Evolutionary conservation across 2,797 vertebrate genomes (phyloP), one percentile per base, ranked within the genome.

Genomic region (Lepidocolaptes lacrymiger): DNA sequence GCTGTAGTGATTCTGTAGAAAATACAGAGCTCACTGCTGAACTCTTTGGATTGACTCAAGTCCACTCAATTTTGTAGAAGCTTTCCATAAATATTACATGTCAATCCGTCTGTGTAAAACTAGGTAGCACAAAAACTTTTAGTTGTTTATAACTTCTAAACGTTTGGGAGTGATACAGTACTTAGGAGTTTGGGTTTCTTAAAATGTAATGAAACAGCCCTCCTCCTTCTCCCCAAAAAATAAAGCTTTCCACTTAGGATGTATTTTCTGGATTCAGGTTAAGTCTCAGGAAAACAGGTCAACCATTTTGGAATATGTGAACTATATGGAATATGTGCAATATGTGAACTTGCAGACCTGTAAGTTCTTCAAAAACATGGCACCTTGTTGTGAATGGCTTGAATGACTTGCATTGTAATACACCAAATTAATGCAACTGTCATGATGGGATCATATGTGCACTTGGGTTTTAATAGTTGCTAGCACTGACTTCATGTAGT

Each of bases 371-470:
- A 23, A 23, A n/a, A 28, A 66, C 61, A 11, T 23, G 37, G 4
- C 39, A 14, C 19, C 0, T 0, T 58, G 37, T 34, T 52, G 18
- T 72, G 41, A 54, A n/a, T 28, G 32, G 3, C 4, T 41, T 43
- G 39, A 28, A 26, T 48, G 23, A 46, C 7, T 74, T 41, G 2
- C 10, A 8, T 58, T 61, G 23, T 5, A 17, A 4, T 9, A 12
- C 24, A 34, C 6, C 43, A n/a, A 76, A 23, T 28, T 21, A 67
- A 24, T 21, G 15, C 8, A 14, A 1, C 9, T 82, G 32, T 58
- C 30, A 3, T 8, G 8, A 11, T 61, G n/a, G 36, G 20, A 41
- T 55, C 19, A 16, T 22, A 6, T 1, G 3, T 61, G 48, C n/a
- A n/a, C 4, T 3, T 51, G 43, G 61, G 15, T 63, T 75, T 19